Evolutionary conservation across 2,797 vertebrate genomes (phyloP).

Genomic region (Poecilia velifera): DNA sequence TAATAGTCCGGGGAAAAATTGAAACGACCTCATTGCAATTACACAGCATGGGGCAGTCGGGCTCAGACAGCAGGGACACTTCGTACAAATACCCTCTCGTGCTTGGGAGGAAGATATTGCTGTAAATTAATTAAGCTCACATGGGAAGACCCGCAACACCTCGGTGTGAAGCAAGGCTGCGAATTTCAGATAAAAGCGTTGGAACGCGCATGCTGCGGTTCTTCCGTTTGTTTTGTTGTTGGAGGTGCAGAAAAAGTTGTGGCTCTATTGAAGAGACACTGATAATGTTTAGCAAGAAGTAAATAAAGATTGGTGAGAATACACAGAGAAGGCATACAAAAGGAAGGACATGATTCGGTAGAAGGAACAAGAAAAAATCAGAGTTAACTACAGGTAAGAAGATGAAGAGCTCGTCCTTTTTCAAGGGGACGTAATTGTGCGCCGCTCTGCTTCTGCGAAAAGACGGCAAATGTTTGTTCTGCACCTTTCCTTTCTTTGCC

Average conservation of each 20-base stretch:
- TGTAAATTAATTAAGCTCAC: conserved; percentile 13
- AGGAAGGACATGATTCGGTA: conserved; percentile 11
- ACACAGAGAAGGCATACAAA: conserved; percentile 23
- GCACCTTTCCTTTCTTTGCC: conserved; percentile 35
- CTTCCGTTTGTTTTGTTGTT: conserved; percentile 20
- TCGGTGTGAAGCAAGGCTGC: conserved; percentile 5
- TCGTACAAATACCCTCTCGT: neutral
- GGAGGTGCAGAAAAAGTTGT: neutral
- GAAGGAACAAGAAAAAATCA: conserved; percentile 42
- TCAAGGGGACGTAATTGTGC: conserved; percentile 41
- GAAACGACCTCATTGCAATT: conserved; percentile 45
- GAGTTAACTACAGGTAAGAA: conserved; percentile 21
- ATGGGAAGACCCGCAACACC: neutral
- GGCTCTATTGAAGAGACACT: conserved; percentile 12
- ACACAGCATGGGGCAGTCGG: conserved; percentile 11
- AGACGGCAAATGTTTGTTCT: conserved; percentile 47
- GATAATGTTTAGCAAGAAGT: conserved; percentile 21
- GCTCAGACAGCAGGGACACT: conserved; percentile 12
- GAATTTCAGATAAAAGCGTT: conserved; percentile 13
- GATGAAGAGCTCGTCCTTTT: conserved; percentile 33
- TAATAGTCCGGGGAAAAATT: conserved; percentile 36
- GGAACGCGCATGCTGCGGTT: neutral
- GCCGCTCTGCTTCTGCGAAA: conserved; percentile 35
- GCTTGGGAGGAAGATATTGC: neutral
- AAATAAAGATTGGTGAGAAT: neutral